Base-by-base conservation (phyloP, 92 coral and sea anemone species). In the Umimayanthus kanabou region DNA sequence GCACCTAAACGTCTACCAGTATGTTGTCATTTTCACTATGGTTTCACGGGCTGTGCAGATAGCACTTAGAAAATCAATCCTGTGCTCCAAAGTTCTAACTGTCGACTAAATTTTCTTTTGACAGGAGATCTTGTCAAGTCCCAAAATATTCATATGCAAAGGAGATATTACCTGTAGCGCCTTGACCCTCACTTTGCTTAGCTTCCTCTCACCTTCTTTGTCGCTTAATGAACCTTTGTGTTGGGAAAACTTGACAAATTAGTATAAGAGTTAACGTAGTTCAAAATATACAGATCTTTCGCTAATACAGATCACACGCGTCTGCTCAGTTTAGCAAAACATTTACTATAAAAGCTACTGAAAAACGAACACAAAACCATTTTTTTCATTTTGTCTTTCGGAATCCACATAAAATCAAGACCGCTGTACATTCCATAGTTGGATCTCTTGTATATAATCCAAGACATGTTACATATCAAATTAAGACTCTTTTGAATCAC, bases 151-250 rank as follows among this genome's bases (percentile, higher is more conserved):
- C 40, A 8, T 20, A 30, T 39, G 23, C n/a, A 6, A 33, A 22
- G 8, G 23, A 39, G 33, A 23, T 79, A 13, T 22, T 25, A 91
- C 93, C 93, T 91, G 91, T 49, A 91, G 50, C 16, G 88, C 93
- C 39, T 78, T 85, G 73, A 66, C 66, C 49, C 93, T 85, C 26
- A 81, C 83, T 79, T 91, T 88, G 69, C 89, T 80, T 5, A 85
- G 87, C 47, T 85, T 84, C 61, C 86, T 91, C 2, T 39, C 26
- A 40, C 83, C 50, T 26, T 73, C 83, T 28, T 80, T 85, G 37
- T 45, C 39, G 15, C 83, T 69, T 15, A 72, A 29, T 29, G 87
- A 86, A 2, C 89, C 89, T 83, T 55, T 58, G 9, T 43, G 22
- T 69, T 25, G 23, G 25, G 15, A 42, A 42, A 70, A 70, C 18